phyloP scores from a whole-genome alignment of 2,888 invertebrate genomes.

The Aphodius sticticus region DNA sequence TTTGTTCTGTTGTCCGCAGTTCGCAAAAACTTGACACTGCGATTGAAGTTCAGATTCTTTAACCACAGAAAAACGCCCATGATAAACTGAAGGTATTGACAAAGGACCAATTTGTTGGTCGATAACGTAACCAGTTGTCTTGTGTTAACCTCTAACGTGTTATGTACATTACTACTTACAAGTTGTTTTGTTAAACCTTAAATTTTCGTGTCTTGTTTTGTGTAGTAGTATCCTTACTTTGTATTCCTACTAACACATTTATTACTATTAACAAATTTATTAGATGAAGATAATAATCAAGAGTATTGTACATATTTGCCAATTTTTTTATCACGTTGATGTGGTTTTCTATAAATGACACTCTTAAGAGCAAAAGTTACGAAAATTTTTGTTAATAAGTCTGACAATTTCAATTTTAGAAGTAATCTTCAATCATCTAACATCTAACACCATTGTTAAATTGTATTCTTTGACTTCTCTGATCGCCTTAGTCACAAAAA shows the following conservation, averaged over 20 bases:
- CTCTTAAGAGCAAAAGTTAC: too few relatives aligned
- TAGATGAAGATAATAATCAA: not conserved
- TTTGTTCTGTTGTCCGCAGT: conserved; percentile 68
- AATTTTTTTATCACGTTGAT: too few relatives aligned
- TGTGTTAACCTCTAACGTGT: conserved; percentile 27
- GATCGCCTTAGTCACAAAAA: too few relatives aligned
- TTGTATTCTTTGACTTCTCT: too few relatives aligned
- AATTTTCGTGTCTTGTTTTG: not conserved
- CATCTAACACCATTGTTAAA: too few relatives aligned
- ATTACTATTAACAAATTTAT: not conserved
- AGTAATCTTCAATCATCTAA: too few relatives aligned
- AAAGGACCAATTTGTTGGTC: not conserved
- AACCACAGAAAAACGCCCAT: conserved; percentile 89
- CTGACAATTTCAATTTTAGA: too few relatives aligned
- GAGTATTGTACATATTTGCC: not conserved
- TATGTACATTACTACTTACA: not conserved
- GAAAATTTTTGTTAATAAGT: too few relatives aligned
- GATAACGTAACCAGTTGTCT: conserved; percentile 37
- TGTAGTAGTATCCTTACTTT: not conserved
- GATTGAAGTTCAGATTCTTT: conserved; percentile 95
- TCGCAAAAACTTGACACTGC: conserved; percentile 96
- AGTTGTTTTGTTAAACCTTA: not conserved
- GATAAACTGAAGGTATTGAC: conserved; percentile 75
- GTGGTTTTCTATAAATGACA: too few relatives aligned
- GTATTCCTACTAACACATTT: not conserved